Evolutionary conservation across 2,113 vertebrate species (phyloP).

Genomic region (Shinisaurus crocodilurus): DNA sequence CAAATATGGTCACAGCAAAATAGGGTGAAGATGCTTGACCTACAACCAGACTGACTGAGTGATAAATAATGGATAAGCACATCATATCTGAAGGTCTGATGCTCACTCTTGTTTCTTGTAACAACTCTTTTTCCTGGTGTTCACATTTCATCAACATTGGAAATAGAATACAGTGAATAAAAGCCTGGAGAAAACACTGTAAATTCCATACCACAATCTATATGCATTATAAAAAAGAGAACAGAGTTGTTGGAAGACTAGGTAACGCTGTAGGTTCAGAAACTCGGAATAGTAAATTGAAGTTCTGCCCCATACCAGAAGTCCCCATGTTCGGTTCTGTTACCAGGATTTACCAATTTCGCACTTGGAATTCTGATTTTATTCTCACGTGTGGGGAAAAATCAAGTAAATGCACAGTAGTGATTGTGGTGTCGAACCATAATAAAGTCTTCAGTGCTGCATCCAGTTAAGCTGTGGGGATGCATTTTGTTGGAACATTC

Average conservation of each 20-base stretch:
- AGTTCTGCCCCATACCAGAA: background rate
- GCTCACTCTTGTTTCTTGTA: background rate
- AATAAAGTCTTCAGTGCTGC: background rate
- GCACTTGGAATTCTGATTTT: background rate
- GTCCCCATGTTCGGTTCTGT: background rate
- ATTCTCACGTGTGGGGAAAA: background rate
- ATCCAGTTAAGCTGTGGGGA: conserved; percentile 57
- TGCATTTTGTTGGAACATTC: conserved; percentile 75
- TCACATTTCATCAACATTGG: background rate
- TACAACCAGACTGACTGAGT: background rate
- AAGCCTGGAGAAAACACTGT: background rate
- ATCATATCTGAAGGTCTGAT: background rate
- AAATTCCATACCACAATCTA: background rate
- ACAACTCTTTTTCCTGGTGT: background rate
- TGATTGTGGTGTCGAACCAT: conserved; percentile 1
- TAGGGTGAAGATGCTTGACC: background rate
- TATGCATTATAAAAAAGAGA: background rate
- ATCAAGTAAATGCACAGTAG: background rate
- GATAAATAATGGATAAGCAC: background rate
- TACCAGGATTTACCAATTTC: background rate
- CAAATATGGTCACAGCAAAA: background rate
- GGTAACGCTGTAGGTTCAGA: background rate
- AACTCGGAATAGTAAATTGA: background rate
- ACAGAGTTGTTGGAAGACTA: background rate
- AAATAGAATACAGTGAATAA: background rate